phyloP scores from a whole-genome alignment of 1,140 invertebrate species.

The Apis florea region DNA sequence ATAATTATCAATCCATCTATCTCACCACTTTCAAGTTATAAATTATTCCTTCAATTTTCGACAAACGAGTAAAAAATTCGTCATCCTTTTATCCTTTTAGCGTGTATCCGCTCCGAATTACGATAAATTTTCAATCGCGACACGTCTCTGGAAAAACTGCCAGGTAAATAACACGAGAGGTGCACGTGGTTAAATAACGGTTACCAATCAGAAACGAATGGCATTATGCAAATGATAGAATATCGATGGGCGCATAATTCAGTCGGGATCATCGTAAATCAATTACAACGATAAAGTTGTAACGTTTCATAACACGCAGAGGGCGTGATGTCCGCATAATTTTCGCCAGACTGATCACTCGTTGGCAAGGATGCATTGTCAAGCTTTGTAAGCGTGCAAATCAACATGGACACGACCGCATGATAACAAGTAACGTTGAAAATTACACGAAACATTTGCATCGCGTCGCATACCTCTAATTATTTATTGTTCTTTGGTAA shows the following conservation, averaged over 20 bases:
- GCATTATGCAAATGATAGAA: background rate
- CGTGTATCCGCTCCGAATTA: too few relatives aligned
- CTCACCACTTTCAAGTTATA: too few relatives aligned
- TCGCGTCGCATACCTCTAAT: background rate
- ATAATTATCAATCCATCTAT: too few relatives aligned
- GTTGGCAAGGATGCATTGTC: background rate
- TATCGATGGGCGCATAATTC: background rate
- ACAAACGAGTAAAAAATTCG: too few relatives aligned
- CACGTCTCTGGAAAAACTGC: too few relatives aligned
- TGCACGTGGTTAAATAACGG: background rate
- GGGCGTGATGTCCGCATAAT: background rate
- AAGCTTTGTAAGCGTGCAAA: slow-evolving; percentile 29
- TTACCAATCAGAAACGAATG: too few relatives aligned
- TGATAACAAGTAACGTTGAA: background rate
- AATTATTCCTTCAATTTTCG: too few relatives aligned
- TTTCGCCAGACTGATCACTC: background rate
- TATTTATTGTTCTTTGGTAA: background rate
- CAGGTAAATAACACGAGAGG: too few relatives aligned
- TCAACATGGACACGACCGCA: slow-evolving; percentile 1
- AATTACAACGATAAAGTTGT: slow-evolving; percentile 15
- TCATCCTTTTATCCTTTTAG: too few relatives aligned
- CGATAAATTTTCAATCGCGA: background rate
- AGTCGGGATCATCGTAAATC: background rate
- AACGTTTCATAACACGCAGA: background rate
- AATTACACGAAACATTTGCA: slow-evolving; percentile 19